A percentile compares a stretch with the other conserved stretches of the same genome.
phyloP scores from a whole-genome alignment of 2,888 invertebrate genomes.

The Liodrosophila aerea region DNA sequence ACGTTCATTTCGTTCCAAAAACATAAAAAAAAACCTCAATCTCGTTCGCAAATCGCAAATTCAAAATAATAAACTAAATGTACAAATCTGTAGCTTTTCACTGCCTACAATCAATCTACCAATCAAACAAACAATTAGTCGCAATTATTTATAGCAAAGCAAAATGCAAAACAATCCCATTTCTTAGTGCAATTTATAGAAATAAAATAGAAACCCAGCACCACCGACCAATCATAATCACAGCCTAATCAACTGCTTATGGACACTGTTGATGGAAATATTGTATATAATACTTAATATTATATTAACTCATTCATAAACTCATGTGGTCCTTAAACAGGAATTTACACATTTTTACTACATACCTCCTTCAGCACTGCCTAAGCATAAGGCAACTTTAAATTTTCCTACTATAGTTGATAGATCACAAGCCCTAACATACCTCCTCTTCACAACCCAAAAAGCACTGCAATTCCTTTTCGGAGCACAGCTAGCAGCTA shows the following conservation, averaged over 20 bases:
- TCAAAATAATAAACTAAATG: slow-evolving; percentile 22
- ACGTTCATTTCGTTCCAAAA: slow-evolving; percentile 43
- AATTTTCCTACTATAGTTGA: no score
- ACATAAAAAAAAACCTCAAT: slow-evolving; percentile 11
- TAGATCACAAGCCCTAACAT: no score
- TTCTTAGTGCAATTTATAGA: slow-evolving; percentile 32
- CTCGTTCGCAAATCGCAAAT: slow-evolving; percentile 60
- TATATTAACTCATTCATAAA: no score
- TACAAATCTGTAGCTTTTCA: slow-evolving; percentile 46
- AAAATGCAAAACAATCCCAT: slow-evolving; percentile 32
- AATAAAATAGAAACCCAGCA: slow-evolving; percentile 12
- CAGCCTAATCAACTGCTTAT: slow-evolving; percentile 12
- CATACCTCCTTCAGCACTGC: no score
- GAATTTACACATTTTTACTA: no score
- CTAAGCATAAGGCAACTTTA: no score
- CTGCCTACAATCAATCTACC: slow-evolving; percentile 20
- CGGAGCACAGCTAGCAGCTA: slow-evolving; percentile 10
- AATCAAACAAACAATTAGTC: slow-evolving; percentile 63
- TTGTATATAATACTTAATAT: no score
- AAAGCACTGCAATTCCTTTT: slow-evolving; percentile 22
- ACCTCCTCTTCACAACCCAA: slow-evolving; percentile 6
- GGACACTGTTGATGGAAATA: neutral
- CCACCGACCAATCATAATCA: slow-evolving; percentile 11
- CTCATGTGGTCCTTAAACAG: no score
- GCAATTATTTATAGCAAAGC: slow-evolving; percentile 53